Evolutionary conservation across 2,888 invertebrate genomes (phyloP).

Genomic region (Drosophila vallismaia): DNA sequence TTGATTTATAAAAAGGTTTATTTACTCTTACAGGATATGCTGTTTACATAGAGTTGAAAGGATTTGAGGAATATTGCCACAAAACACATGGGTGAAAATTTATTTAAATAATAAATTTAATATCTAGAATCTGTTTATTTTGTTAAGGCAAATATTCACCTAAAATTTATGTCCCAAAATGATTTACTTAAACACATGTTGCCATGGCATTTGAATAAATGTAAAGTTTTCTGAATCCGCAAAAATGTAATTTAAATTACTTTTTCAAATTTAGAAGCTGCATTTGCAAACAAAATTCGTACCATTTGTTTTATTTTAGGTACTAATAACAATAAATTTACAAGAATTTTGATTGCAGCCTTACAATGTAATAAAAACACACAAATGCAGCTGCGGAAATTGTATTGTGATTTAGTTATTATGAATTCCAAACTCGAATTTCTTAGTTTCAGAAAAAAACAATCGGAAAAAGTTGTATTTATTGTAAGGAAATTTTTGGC

Average conservation of each 20-base stretch:
- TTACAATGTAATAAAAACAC: conserved; percentile 2
- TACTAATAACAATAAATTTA: not conserved
- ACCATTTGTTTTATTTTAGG: not conserved
- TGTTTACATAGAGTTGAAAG: not conserved
- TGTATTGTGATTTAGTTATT: conserved; percentile 10
- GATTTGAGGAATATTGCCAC: not conserved
- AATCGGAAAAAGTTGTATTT: not conserved
- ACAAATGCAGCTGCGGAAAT: not conserved
- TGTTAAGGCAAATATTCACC: not conserved
- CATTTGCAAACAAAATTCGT: not conserved
- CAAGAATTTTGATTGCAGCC: not conserved
- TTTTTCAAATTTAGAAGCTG: not conserved
- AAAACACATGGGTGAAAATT: not conserved
- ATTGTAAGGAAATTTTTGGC: not conserved
- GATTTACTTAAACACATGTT: not conserved
- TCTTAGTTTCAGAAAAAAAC: not conserved
- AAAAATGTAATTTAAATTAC: not conserved
- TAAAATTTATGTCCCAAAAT: not conserved
- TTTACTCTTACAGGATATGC: not conserved
- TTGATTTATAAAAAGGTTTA: not conserved
- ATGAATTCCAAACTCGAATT: not conserved
- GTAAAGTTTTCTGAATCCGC: too few species aligned
- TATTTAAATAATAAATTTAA: too few species aligned
- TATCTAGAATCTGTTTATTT: not conserved
- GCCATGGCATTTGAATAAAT: not conserved